Conservation (phyloP, 2,888 invertebrate species). For the Nysson spinosus region DNA sequence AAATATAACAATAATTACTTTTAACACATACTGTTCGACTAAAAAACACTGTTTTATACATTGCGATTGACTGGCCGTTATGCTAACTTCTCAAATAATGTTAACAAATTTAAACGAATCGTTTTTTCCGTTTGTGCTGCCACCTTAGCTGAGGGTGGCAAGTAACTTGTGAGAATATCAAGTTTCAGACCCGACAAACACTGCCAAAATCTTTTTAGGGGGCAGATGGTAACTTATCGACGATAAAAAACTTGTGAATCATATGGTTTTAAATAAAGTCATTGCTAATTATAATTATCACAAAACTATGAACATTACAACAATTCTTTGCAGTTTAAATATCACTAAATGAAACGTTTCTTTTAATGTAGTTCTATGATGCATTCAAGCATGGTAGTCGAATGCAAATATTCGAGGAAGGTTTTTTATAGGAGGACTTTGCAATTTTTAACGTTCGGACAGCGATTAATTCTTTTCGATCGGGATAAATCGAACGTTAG, state of each 20-base stretch:
- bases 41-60: too few relatives aligned
- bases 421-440: too few relatives aligned
- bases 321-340: not conserved
- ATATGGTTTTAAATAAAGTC: too few relatives aligned
- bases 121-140: conserved; percentile 24
- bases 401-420: too few relatives aligned
- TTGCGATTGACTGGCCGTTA: not conserved
- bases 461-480: not conserved
- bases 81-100: not conserved
- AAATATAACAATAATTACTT: too few relatives aligned
- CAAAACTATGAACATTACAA: not conserved
- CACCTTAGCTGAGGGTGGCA: conserved; percentile 23
- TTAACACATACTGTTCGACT: too few relatives aligned
- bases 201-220: conserved; percentile 22
- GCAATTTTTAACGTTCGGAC: too few relatives aligned
- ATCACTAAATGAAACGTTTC: not conserved
- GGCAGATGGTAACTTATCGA: conserved; percentile 65
- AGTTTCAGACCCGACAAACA: conserved; percentile 20
- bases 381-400: too few relatives aligned
- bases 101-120: not conserved
- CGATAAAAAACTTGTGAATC: conserved; percentile 11
- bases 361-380: too few relatives aligned
- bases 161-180: conserved; percentile 6
- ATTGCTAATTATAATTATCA: not conserved
- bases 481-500: conserved; percentile 36